Evolutionary conservation across 2,113 vertebrate species (phyloP).

Genomic region (Paedocypris sp.): DNA sequence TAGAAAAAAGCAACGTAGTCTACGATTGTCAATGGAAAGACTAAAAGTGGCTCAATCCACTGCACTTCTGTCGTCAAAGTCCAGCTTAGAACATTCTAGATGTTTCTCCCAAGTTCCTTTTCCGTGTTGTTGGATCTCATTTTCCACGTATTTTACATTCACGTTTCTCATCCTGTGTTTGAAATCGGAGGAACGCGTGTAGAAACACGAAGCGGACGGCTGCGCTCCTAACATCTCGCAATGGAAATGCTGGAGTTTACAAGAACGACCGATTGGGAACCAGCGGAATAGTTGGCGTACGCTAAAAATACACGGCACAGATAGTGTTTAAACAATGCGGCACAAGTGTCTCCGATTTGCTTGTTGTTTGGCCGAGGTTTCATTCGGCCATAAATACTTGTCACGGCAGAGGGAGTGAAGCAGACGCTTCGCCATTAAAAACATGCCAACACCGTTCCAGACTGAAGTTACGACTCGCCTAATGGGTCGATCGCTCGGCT

Average conservation of each 20-base stretch:
- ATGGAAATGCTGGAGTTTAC: constrained; percentile 21
- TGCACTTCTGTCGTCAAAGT: too few species aligned
- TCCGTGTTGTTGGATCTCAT: too few species aligned
- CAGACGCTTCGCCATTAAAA: constrained; percentile 20
- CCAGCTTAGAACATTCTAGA: too few species aligned
- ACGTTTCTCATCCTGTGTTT: too few species aligned
- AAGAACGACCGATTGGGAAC: constrained; percentile 40
- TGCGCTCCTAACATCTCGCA: background rate
- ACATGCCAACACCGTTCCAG: constrained; percentile 33
- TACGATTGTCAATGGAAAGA: too few species aligned
- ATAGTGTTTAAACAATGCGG: constrained; percentile 47
- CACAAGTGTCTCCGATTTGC: constrained; percentile 45
- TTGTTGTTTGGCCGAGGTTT: constrained; percentile 38
- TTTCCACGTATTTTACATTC: too few species aligned
- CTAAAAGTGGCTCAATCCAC: too few species aligned
- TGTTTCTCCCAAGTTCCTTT: too few species aligned
- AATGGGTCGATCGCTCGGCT: constrained; percentile 37
- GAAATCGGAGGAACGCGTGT: too few species aligned
- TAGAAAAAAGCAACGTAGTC: too few species aligned
- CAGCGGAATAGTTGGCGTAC: constrained; percentile 42
- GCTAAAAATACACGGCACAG: constrained; percentile 52
- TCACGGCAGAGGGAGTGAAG: constrained; percentile 30
- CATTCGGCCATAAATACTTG: constrained; percentile 38
- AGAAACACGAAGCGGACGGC: background rate
- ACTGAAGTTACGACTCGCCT: constrained; percentile 25